A percentile compares a stretch with the other conserved stretches of the same genome.
Evolutionary conservation across 2,888 invertebrate species (phyloP).

Genomic region (Gonocerus acuteangulatus): DNA sequence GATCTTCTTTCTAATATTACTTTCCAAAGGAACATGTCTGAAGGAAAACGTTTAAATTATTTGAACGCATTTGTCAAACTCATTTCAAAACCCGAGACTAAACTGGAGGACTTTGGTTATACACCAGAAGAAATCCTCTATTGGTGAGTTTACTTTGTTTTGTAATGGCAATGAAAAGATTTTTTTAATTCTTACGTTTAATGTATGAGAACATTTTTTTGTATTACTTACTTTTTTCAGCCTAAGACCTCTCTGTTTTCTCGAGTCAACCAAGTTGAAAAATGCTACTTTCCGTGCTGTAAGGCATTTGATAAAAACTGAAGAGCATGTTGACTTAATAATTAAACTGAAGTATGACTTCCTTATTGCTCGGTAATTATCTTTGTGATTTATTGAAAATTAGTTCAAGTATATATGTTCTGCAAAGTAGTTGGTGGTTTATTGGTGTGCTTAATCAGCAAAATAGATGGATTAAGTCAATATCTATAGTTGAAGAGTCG

Average conservation of each 20-base stretch:
- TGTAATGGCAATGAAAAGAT: not conserved
- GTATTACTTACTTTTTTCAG: slow-evolving; percentile 50
- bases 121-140: slow-evolving; percentile 71
- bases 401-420: too few relatives aligned
- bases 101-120: slow-evolving; percentile 58
- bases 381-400: too few relatives aligned
- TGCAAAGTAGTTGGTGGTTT: too few relatives aligned
- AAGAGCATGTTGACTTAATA: slow-evolving; percentile 69
- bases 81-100: slow-evolving; percentile 55
- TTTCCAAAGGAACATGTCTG: slow-evolving; percentile 57
- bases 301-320: slow-evolving; percentile 70
- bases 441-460: too few relatives aligned
- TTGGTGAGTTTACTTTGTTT: slow-evolving; percentile 53
- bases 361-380: slow-evolving; percentile 62
- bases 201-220: slow-evolving; percentile 35
- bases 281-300: slow-evolving; percentile 81
- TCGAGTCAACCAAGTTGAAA: slow-evolving; percentile 81
- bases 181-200: slow-evolving; percentile 2
- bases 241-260: slow-evolving; percentile 72
- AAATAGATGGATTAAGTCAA: too few relatives aligned
- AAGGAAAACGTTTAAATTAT: slow-evolving; percentile 73
- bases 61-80: slow-evolving; percentile 83
- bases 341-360: slow-evolving; percentile 76
- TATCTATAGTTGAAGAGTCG: too few relatives aligned
- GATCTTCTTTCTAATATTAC: slow-evolving; percentile 56